A percentile compares a stretch with the other conserved stretches of the same genome.
These are phyloP conservation scores for Ceyx melanurus DNA, from an alignment of 2,113 vertebrate genomes.

Conservation along the genomic window DNA sequence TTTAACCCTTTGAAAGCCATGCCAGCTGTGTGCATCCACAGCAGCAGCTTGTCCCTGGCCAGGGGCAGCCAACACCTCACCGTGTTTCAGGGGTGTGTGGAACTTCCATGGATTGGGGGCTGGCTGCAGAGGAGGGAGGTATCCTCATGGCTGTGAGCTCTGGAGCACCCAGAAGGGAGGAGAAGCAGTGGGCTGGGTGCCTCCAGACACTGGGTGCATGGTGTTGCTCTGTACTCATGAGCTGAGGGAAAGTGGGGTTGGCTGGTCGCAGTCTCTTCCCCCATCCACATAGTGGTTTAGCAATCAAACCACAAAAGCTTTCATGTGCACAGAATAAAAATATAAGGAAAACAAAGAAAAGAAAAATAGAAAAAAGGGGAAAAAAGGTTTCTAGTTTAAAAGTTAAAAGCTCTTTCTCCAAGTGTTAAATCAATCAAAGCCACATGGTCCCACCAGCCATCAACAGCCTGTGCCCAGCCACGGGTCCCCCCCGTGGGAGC, in stretches of 20 bases:
- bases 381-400: background rate
- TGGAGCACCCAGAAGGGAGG: background rate
- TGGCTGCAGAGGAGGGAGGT: background rate
- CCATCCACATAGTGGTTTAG: background rate
- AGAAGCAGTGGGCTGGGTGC: background rate
- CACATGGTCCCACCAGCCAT: background rate
- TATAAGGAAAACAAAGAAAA: background rate
- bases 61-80: accelerated
- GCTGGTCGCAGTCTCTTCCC: background rate
- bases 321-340: background rate
- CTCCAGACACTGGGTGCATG: background rate
- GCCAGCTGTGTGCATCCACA: accelerated
- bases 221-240: background rate
- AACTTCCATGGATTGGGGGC: background rate
- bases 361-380: too few relatives aligned
- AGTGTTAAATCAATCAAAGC: conserved; percentile 48
- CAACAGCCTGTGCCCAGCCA: background rate
- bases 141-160: accelerated
- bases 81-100: accelerated
- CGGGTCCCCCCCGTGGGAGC: background rate
- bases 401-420: background rate
- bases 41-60: accelerated
- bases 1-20: background rate
- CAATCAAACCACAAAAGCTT: background rate
- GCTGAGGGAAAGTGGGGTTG: background rate